These are phyloP conservation scores for Drosophila sucinea DNA, from an alignment of 1,140 invertebrate genomes.

Conservation along the genomic window DNA sequence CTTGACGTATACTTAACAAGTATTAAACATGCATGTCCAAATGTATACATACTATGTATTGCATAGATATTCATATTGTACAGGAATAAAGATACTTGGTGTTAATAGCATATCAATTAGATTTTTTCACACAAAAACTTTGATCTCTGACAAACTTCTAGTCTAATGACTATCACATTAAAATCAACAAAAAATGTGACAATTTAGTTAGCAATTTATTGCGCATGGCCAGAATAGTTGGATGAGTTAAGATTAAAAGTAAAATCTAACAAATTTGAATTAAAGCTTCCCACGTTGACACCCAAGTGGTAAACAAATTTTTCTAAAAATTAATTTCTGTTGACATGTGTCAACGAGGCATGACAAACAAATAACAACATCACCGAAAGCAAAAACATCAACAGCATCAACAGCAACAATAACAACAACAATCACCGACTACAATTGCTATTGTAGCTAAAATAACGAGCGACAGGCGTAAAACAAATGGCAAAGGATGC, in stretches of 20 bases:
- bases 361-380: constrained; percentile 43
- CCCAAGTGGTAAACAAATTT: constrained; percentile 24
- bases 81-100: background rate
- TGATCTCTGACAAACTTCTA: background rate
- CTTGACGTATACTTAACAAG: constrained; percentile 46
- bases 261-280: background rate
- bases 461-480: constrained; percentile 50
- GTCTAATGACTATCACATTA: background rate
- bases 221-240: background rate
- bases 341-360: constrained; percentile 69
- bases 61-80: constrained; percentile 8
- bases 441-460: constrained; percentile 50
- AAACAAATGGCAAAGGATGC: constrained; percentile 69
- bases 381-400: constrained; percentile 24
- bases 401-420: constrained; percentile 23
- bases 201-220: constrained; percentile 18
- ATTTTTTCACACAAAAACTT: constrained; percentile 29
- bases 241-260: background rate
- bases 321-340: constrained; percentile 68
- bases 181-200: background rate
- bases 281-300: background rate
- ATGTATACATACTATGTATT: background rate
- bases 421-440: constrained; percentile 25
- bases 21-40: constrained; percentile 21
- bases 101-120: constrained; percentile 70